Conservation (phyloP, 2,888 invertebrate genomes). For the Nomada hirtipes region DNA sequence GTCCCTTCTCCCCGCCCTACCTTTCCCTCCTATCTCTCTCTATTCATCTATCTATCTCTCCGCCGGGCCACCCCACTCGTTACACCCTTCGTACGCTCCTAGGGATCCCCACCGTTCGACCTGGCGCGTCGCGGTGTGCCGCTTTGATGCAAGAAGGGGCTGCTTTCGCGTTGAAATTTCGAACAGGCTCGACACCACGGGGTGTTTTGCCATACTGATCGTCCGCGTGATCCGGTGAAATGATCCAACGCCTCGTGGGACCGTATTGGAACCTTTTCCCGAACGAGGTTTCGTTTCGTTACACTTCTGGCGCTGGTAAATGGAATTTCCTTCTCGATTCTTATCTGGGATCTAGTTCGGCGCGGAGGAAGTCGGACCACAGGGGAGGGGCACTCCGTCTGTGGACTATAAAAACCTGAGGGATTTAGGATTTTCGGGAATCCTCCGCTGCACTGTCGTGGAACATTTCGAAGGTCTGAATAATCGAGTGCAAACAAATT, state of each 20-base stretch:
- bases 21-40: slow-evolving; percentile 57
- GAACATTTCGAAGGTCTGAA: too few relatives aligned
- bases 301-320: neutral
- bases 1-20: slow-evolving; percentile 46
- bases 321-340: slow-evolving; percentile 2
- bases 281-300: too few relatives aligned
- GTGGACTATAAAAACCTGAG: too few relatives aligned
- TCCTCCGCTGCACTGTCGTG: too few relatives aligned
- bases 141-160: slow-evolving; percentile 31
- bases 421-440: neutral
- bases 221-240: neutral
- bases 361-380: too few relatives aligned
- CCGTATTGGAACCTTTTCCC: too few relatives aligned
- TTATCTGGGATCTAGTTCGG: neutral
- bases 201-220: slow-evolving; percentile 28
- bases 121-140: slow-evolving; percentile 35
- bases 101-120: slow-evolving; percentile 41
- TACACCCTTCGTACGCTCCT: slow-evolving; percentile 58
- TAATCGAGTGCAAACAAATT: too few relatives aligned
- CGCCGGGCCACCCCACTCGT: slow-evolving; percentile 53
- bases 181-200: slow-evolving; percentile 9
- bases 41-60: slow-evolving; percentile 57
- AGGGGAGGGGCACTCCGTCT: too few relatives aligned
- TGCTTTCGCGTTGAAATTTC: slow-evolving; percentile 50
- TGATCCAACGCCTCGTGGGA: slow-evolving; percentile 2